Conservation (phyloP, 2,888 invertebrate species). For the Hypselothyrea guttata region DNA sequence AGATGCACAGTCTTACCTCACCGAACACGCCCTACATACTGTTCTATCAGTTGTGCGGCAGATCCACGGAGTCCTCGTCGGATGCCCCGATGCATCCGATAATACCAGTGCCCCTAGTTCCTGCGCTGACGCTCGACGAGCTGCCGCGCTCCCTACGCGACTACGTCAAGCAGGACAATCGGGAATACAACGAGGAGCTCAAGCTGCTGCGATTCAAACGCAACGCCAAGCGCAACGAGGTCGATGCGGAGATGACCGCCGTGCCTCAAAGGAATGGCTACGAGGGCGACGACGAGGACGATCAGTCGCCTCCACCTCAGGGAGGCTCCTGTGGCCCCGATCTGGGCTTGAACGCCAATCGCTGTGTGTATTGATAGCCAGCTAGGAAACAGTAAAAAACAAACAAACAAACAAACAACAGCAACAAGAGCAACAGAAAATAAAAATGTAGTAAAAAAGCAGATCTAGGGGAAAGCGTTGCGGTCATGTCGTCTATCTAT, state of each 20-base stretch:
- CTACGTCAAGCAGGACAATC: conserved; percentile 80
- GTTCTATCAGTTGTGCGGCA: conserved; percentile 86
- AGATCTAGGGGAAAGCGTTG: conserved; percentile 3
- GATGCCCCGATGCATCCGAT: conserved; percentile 68
- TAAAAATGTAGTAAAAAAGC: neutral
- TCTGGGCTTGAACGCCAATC: conserved; percentile 79
- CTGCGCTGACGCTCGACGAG: conserved; percentile 77
- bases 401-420: too few species aligned
- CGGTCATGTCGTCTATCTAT: neutral
- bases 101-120: conserved; percentile 73
- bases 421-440: too few species aligned
- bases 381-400: conserved; percentile 18
- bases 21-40: conserved; percentile 92
- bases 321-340: conserved; percentile 72
- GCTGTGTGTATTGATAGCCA: conserved; percentile 79
- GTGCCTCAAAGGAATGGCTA: too few species aligned
- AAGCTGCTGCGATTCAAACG: conserved; percentile 74
- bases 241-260: too few species aligned
- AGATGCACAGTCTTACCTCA: conserved; percentile 86
- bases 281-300: conserved; percentile 77
- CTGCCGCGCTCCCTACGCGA: conserved; percentile 79
- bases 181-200: conserved; percentile 76
- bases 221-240: conserved; percentile 31
- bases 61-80: conserved; percentile 63
- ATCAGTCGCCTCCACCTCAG: conserved; percentile 79